These are phyloP conservation scores for Agriotes lineatus DNA, from an alignment of 2,888 invertebrate genomes.

Conservation along the genomic window DNA sequence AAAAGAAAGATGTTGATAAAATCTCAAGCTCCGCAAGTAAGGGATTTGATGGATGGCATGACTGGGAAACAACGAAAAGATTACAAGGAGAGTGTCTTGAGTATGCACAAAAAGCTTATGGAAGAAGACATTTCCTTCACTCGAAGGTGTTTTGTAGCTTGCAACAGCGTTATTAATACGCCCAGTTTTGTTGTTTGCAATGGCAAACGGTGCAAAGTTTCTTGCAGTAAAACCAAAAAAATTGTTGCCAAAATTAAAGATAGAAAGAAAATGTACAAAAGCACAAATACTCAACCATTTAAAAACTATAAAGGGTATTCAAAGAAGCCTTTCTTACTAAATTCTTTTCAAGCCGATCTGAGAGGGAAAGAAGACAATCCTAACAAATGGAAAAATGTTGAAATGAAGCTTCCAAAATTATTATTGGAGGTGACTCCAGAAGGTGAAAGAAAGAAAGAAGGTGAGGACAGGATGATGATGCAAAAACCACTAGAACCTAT, in stretches of 20 bases:
- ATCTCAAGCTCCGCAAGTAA: background rate
- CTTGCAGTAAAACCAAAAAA: slow-evolving; percentile 32
- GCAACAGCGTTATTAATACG: background rate
- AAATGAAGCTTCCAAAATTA: slow-evolving; percentile 68
- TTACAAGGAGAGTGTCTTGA: background rate
- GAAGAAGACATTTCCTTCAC: slow-evolving; percentile 21
- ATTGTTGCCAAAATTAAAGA: slow-evolving; percentile 38
- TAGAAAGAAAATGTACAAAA: background rate
- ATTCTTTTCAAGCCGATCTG: background rate
- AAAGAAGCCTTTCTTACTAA: slow-evolving; percentile 29
- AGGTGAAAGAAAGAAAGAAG: slow-evolving; percentile 67
- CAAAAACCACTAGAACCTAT: slow-evolving; percentile 21
- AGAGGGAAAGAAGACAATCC: slow-evolving; percentile 60
- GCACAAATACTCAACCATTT: background rate
- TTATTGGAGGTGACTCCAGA: slow-evolving; percentile 67
- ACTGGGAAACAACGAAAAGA: background rate
- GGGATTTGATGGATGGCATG: background rate
- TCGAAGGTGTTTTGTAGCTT: slow-evolving; percentile 12
- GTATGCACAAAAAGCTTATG: slow-evolving; percentile 10
- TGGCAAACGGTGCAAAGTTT: slow-evolving; percentile 41
- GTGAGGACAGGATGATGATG: slow-evolving; percentile 72
- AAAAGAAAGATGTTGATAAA: slow-evolving; percentile 63
- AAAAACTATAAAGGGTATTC: too few relatives aligned
- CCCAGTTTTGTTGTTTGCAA: slow-evolving; percentile 42
- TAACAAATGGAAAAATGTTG: slow-evolving; percentile 66